These are phyloP conservation scores for Danionella dracula DNA, from an alignment of 2,797 vertebrate genomes.

Conservation along the genomic window DNA sequence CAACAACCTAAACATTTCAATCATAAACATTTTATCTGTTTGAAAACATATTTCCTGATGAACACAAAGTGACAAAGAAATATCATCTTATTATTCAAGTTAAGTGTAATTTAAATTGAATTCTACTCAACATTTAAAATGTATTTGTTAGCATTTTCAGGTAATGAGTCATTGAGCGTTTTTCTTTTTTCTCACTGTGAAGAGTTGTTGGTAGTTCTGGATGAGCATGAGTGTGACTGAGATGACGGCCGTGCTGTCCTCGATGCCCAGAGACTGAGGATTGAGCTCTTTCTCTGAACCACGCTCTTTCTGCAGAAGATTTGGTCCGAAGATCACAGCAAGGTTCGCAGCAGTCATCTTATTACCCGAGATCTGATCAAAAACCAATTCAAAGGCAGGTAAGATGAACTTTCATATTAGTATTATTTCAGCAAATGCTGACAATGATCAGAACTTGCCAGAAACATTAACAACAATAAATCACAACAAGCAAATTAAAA, in stretches of 20 bases:
- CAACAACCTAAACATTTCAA: neutral
- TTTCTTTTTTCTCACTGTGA: conserved; percentile 66
- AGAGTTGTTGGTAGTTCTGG: conserved; percentile 79
- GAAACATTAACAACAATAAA: too few species aligned
- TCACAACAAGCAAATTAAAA: too few species aligned
- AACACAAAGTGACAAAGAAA: too few species aligned
- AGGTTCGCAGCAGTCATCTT: conserved; percentile 89
- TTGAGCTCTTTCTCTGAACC: conserved; percentile 59
- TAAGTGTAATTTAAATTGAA: too few species aligned
- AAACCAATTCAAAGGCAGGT: neutral
- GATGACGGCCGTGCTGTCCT: conserved; percentile 83
- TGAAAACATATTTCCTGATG: too few species aligned
- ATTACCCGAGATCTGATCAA: conserved; percentile 78
- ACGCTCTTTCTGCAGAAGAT: conserved; percentile 81
- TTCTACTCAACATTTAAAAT: neutral
- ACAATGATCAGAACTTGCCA: too few species aligned
- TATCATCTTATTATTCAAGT: too few species aligned
- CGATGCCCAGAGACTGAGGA: conserved; percentile 68
- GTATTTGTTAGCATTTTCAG: neutral
- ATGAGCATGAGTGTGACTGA: conserved; percentile 78
- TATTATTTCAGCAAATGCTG: too few species aligned
- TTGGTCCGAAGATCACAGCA: conserved; percentile 90
- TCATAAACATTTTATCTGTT: too few species aligned
- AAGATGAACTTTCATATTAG: too few species aligned
- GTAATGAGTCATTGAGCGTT: too few species aligned